Conservation (phyloP, 2,113 vertebrate genomes). For the Neoarius graeffei region DNA sequence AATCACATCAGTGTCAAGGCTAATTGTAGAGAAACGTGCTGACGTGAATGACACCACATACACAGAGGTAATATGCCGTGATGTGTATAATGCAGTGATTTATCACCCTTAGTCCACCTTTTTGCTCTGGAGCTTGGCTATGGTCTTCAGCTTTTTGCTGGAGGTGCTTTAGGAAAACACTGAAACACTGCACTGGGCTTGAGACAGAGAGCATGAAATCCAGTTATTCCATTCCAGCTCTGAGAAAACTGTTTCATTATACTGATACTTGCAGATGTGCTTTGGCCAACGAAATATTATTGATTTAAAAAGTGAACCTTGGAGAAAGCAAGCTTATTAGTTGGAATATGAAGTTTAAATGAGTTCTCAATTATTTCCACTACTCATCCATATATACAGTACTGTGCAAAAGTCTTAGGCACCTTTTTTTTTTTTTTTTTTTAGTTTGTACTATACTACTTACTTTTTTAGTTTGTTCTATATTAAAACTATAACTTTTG, state of each 20-base stretch:
- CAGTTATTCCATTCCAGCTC: slow-evolving; percentile 39
- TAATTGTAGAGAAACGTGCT: slow-evolving; percentile 28
- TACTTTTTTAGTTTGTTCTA: too few relatives aligned
- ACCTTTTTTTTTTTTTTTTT: too few relatives aligned
- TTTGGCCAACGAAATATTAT: slow-evolving; percentile 12
- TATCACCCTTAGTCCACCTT: slow-evolving; percentile 37
- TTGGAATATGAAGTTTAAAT: neutral
- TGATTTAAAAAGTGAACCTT: slow-evolving; percentile 13
- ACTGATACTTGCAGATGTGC: slow-evolving; percentile 12
- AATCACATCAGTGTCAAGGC: slow-evolving; percentile 9
- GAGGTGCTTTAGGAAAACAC: slow-evolving; percentile 38
- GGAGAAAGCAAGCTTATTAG: slow-evolving; percentile 3
- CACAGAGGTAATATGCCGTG: neutral
- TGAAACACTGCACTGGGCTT: slow-evolving; percentile 30
- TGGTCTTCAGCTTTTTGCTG: slow-evolving; percentile 36
- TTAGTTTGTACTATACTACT: too few relatives aligned
- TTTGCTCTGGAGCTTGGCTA: slow-evolving; percentile 51
- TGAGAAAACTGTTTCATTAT: slow-evolving; percentile 29
- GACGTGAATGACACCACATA: slow-evolving; percentile 6
- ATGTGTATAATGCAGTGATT: slow-evolving; percentile 34
- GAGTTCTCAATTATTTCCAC: neutral
- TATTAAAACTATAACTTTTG: too few relatives aligned
- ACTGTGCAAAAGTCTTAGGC: too few relatives aligned
- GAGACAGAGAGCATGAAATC: slow-evolving; percentile 36
- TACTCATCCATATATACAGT: neutral